Evolutionary conservation across 2,888 invertebrate genomes (phyloP).

Genomic region (Pherbina coryleti): DNA sequence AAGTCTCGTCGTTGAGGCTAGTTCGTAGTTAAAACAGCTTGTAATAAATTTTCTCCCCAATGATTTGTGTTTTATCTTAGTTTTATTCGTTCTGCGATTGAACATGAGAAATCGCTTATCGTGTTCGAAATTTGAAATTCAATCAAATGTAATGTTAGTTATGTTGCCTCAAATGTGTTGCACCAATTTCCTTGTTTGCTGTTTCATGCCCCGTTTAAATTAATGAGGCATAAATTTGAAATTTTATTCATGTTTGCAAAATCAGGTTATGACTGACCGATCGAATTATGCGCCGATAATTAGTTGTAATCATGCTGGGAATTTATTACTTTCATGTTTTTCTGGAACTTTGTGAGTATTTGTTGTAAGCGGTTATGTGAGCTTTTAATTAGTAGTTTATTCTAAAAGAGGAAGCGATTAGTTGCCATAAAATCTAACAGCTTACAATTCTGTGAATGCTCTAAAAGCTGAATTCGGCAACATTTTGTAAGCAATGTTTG

Average conservation of each 20-base stretch:
- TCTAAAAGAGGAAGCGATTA: no score
- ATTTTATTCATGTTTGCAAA: background rate
- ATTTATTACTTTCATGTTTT: no score
- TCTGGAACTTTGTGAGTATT: no score
- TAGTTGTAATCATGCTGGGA: background rate
- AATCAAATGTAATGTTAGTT: conserved; percentile 3
- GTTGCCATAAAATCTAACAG: no score
- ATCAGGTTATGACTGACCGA: background rate
- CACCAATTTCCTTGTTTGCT: background rate
- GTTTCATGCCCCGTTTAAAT: background rate
- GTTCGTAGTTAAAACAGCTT: background rate
- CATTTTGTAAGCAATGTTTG: no score
- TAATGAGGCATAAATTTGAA: background rate
- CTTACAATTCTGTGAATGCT: no score
- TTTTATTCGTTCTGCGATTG: background rate
- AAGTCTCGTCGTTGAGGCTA: background rate
- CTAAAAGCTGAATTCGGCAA: no score
- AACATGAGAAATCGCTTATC: conserved; percentile 26
- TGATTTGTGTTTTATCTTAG: background rate
- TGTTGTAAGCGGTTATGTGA: no score
- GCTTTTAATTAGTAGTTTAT: no score
- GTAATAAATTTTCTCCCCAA: conserved; percentile 25
- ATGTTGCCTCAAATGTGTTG: background rate
- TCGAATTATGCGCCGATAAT: background rate
- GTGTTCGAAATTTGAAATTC: conserved; percentile 15